Evolutionary conservation across 1,140 invertebrate species (phyloP), one percentile per base, ranked within the genome.

Genomic region (Ctenoplectra terminalis): DNA sequence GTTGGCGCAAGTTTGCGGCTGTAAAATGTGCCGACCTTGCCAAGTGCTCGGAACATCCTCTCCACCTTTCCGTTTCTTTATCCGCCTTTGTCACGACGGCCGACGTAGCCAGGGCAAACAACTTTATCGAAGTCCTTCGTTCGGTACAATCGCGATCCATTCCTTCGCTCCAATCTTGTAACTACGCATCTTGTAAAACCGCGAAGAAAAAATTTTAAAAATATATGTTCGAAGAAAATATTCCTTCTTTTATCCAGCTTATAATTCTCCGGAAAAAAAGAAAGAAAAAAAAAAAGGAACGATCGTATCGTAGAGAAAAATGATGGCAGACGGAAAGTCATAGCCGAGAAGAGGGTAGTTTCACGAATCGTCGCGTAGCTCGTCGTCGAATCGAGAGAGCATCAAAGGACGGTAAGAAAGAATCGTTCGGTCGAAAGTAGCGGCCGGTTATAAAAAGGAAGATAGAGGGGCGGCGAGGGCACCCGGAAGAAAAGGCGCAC

Each of bases 61-160:
- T 58, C 80, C 71, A 87, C 84, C 88, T 85, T 84, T 81, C 84
- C 87, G 88, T 84, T 85, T 70, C 40, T 74, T 82, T 78, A 31
- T 82, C 70, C 70, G 60, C 60, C 72, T 86, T 77, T 81, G 85
- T 86, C 64, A 79, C 81, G 83, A 82, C 86, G 78, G 90, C 84
- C 84, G 76, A 74, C 83, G 89, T 85, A 88, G 87, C 84, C 89
- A 89, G 90, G 90, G 90, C 90, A 91, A 92, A 92, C 92, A 92
- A 93, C 91, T 92, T 92, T 91, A 92, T 93, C 89, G 87, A 89
- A 84, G 88, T 84, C 82, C 84, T 87, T 87, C 9, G 4, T 86
- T 86, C 6, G 31, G 0, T 54, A 26, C 31, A 9, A 61, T 37
- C 50, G 46, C 61, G 58, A 63, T 67, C 54, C 61, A 26, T 67